Evolutionary conservation across 37 sponge, comb jelly and placozoan genomes (phyloP).

Genomic region (Tethya wilhelma): DNA sequence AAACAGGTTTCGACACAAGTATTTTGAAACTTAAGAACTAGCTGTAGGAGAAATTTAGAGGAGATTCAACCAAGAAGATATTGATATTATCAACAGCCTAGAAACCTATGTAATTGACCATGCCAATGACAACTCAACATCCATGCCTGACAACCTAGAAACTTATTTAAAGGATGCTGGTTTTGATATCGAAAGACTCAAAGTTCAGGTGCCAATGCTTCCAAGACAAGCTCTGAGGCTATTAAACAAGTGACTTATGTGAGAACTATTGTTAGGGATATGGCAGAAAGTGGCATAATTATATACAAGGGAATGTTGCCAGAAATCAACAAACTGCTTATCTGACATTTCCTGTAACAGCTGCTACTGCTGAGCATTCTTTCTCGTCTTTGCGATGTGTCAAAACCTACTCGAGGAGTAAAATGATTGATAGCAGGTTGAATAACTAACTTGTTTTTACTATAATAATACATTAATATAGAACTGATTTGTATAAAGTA

Average conservation of each 20-base stretch:
- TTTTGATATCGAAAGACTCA: constrained; percentile 28
- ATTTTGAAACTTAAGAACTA: constrained; percentile 30
- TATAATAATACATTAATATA: too few species aligned
- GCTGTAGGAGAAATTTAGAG: constrained; percentile 22
- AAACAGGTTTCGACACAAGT: constrained; percentile 33
- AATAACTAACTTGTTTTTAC: too few species aligned
- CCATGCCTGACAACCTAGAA: constrained; percentile 36
- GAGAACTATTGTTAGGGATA: constrained; percentile 23
- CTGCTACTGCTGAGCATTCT: too few species aligned
- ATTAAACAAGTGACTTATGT: constrained; percentile 32
- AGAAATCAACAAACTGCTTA: too few species aligned
- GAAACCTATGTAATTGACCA: neutral
- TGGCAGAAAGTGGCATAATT: constrained; percentile 22
- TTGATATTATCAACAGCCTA: constrained; percentile 2
- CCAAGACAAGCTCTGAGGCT: constrained; percentile 31
- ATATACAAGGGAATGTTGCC: constrained; percentile 44
- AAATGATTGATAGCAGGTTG: too few species aligned
- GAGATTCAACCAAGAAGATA: constrained; percentile 15
- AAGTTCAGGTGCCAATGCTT: constrained; percentile 29
- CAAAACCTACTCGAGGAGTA: too few species aligned
- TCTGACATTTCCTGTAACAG: too few species aligned
- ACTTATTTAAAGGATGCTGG: constrained; percentile 33
- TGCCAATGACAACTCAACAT: constrained; percentile 32
- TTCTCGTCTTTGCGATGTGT: too few species aligned
- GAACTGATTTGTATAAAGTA: too few species aligned